These are phyloP conservation scores for Aphidius ervi DNA, from an alignment of 1,140 invertebrate genomes.

Conservation along the genomic window DNA sequence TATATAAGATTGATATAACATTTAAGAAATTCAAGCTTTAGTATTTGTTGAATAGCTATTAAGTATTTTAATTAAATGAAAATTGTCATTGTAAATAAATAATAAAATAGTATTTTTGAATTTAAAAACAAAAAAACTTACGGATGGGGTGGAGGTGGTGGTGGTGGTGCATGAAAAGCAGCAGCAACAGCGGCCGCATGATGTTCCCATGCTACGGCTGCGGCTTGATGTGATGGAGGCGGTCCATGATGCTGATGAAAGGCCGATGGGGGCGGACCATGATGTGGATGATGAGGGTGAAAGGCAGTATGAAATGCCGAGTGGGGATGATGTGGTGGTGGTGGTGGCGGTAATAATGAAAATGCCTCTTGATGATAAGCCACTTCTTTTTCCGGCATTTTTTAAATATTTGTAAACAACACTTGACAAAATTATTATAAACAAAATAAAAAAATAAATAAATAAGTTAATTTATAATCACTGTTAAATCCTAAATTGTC, in stretches of 20 bases:
- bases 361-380: conserved; percentile 51
- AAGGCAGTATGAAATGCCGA: conserved; percentile 50
- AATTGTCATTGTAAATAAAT: too few relatives aligned
- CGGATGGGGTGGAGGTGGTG: conserved; percentile 45
- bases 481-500: background rate
- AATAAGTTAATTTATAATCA: too few relatives aligned
- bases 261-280: conserved; percentile 40
- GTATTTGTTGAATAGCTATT: too few relatives aligned
- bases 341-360: conserved; percentile 46
- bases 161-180: conserved; percentile 44
- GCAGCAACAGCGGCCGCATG: conserved; percentile 45
- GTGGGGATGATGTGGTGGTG: conserved; percentile 47
- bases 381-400: conserved; percentile 53
- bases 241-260: conserved; percentile 44
- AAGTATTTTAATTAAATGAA: too few relatives aligned
- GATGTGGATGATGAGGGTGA: conserved; percentile 46
- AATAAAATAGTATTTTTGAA: too few relatives aligned
- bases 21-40: too few relatives aligned
- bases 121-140: conserved; percentile 13
- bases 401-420: conserved; percentile 8
- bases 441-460: too few relatives aligned
- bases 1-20: too few relatives aligned
- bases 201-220: conserved; percentile 45
- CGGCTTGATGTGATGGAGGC: conserved; percentile 35
- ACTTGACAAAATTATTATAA: background rate